phyloP scores from a whole-genome alignment of 2,888 invertebrate species.

The Cataglyphis altisquamis region DNA sequence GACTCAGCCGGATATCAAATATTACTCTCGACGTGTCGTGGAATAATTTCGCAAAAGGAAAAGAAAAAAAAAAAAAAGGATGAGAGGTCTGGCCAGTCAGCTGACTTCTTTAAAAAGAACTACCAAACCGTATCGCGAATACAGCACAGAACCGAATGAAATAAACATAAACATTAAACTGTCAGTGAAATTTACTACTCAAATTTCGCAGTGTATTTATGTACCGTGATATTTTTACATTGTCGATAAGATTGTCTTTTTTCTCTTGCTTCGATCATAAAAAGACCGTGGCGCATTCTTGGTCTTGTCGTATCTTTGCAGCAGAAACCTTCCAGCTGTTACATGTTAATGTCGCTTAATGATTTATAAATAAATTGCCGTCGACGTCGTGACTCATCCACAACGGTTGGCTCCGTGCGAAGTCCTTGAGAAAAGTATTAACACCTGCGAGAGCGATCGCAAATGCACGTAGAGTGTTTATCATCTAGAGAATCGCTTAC shows the following conservation, averaged over 20 bases:
- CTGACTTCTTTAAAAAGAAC: background rate
- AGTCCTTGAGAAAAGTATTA: slow-evolving; percentile 53
- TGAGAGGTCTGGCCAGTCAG: background rate
- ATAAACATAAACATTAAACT: slow-evolving; percentile 7
- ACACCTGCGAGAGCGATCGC: slow-evolving; percentile 43
- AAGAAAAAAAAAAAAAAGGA: background rate
- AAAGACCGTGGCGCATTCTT: slow-evolving; percentile 8
- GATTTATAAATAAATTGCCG: slow-evolving; percentile 47
- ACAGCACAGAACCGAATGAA: background rate
- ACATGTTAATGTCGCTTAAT: slow-evolving; percentile 50
- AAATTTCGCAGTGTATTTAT: background rate
- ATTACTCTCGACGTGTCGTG: slow-evolving; percentile 4
- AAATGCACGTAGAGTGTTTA: slow-evolving; percentile 32
- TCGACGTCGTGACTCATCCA: slow-evolving; percentile 35
- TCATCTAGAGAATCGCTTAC: slow-evolving; percentile 43
- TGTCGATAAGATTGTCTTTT: background rate
- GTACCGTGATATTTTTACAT: background rate
- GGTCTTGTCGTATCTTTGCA: background rate
- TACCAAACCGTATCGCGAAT: background rate
- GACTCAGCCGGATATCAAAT: slow-evolving; percentile 13
- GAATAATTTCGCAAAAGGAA: background rate
- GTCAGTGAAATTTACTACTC: background rate
- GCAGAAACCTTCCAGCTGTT: slow-evolving; percentile 31
- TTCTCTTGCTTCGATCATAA: background rate
- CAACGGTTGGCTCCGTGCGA: slow-evolving; percentile 19